Conservation (phyloP, 1,140 invertebrate species). For the Oscheius sp. region DNA sequence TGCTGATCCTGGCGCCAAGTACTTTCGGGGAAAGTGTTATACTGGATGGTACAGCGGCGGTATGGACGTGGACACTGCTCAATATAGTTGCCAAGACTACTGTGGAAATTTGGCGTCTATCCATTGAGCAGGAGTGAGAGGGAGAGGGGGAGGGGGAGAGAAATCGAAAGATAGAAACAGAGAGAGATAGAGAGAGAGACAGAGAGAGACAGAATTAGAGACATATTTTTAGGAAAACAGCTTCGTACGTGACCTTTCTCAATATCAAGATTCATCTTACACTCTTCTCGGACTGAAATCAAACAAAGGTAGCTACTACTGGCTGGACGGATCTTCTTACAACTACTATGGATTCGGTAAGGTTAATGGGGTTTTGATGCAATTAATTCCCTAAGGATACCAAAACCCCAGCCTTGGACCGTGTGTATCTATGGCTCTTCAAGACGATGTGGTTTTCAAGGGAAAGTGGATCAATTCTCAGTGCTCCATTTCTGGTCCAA, state of each 20-base stretch:
- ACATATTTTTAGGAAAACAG: background rate
- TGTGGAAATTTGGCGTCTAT: background rate
- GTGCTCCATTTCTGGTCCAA: background rate
- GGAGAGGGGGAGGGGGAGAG: background rate
- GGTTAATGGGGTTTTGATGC: background rate
- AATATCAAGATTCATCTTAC: background rate
- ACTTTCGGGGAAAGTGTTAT: background rate
- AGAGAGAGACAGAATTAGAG: background rate
- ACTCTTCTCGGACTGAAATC: background rate
- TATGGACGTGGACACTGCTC: background rate
- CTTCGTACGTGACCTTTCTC: background rate
- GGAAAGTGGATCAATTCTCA: slow-evolving; percentile 2
- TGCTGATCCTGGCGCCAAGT: background rate
- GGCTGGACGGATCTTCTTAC: background rate
- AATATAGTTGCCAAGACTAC: background rate
- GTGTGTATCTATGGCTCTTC: background rate
- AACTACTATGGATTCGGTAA: background rate
- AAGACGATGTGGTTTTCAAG: background rate
- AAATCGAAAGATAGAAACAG: too few relatives aligned
- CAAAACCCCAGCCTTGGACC: background rate
- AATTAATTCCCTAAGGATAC: background rate
- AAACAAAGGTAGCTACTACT: background rate
- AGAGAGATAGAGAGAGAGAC: too few relatives aligned
- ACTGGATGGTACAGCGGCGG: background rate
- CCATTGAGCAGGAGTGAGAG: background rate